Percentiles rank a stretch among this genome's conserved stretches.
These are phyloP conservation scores for Mnemiopsis leidyi DNA, from an alignment of 37 sponge, comb jelly and placozoan species.

Conservation along the genomic window DNA sequence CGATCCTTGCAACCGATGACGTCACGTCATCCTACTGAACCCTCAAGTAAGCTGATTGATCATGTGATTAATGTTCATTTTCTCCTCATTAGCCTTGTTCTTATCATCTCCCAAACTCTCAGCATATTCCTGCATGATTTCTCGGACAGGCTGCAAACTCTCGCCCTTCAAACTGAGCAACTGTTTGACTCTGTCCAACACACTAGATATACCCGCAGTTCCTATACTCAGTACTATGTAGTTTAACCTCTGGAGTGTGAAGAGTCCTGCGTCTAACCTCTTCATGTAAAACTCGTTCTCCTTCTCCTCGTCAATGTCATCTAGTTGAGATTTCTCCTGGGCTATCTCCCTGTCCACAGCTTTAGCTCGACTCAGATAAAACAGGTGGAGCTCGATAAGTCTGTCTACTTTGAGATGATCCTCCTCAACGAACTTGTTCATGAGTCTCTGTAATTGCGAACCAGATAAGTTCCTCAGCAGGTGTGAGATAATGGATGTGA, in stretches of 20 bases:
- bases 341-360: conserved; percentile 64
- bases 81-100: conserved; percentile 52
- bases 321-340: conserved; percentile 16
- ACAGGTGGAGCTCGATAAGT: conserved; percentile 88
- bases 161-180: conserved; percentile 76
- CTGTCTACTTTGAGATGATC: conserved; percentile 93
- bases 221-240: conserved; percentile 79
- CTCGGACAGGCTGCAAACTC: conserved; percentile 67
- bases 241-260: conserved; percentile 85
- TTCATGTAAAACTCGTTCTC: conserved; percentile 78
- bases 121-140: conserved; percentile 72
- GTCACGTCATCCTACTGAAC: too few relatives aligned
- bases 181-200: conserved; percentile 67
- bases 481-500: conserved; percentile 83
- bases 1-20: too few relatives aligned
- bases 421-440: conserved; percentile 91
- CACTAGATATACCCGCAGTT: conserved; percentile 62
- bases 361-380: conserved; percentile 73
- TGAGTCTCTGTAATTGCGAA: conserved; percentile 52
- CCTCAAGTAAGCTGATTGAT: conserved; percentile 42
- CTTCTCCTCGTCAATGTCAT: conserved; percentile 68
- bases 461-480: conserved; percentile 75
- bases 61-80: conserved; percentile 46
- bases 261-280: conserved; percentile 91
- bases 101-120: conserved; percentile 68